Base-by-base conservation (phyloP, 35 echinoderm and acorn worm genomes). In the Lytechinus pictus region DNA sequence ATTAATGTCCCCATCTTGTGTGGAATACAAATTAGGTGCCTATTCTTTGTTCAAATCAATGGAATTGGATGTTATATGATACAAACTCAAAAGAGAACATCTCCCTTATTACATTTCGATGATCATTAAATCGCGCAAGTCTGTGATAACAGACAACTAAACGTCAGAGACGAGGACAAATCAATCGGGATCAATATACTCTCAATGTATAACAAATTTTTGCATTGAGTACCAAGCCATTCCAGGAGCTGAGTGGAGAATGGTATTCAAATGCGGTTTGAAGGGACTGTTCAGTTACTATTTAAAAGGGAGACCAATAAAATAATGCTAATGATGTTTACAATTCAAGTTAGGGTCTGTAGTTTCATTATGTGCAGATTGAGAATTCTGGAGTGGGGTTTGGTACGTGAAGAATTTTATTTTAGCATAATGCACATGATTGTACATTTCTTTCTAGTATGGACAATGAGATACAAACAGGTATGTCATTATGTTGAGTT, bases 271-370 rank as follows among this genome's bases (percentile, higher is more conserved):
- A 79, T 79, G 21, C 14, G 66, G 66, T 79, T 79, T 79, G 19
- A 6, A 24, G 66, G 66, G 66, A 79, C 66, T 6, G 66, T 79
- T 79, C 66, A 79, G 66, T 79, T 79, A 79, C 66, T 79, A 79
- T 79, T 79, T 79, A 24, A 79, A 79, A 79, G 14, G 66, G 66
- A 79, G 66, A 24, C 66, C 66, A 7, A 79, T 79, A 79, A 79
- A n/a, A n/a, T n/a, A n/a, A 79, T 79, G 66, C 66, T 79, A 79
- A 79, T 79, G 19, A 79, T 79, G 66, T 79, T 79, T 79, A 79
- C 66, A n/a, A 79, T 79, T 79, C 66, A 79, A 79, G 66, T 79
- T 79, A 79, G n/a, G 66, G 66, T 79, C 21, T 16, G 66, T 24
- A 79, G 66, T 24, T 79, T 44, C 66, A 16, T 24, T 24, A 79